phyloP scores from a whole-genome alignment of 2,888 invertebrate genomes.

The Synergus japonicus region DNA sequence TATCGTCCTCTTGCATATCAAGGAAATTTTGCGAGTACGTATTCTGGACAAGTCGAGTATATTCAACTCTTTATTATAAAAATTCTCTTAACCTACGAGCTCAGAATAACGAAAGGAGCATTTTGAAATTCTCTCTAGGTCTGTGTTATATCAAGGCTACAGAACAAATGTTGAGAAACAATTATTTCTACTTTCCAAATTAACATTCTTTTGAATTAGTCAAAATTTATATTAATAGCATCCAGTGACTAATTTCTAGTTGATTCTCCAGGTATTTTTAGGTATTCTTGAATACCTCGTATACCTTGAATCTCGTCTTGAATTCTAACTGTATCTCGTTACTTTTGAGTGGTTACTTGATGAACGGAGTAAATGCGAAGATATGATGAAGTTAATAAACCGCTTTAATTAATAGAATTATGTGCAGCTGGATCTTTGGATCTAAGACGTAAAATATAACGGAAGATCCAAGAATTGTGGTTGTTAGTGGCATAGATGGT shows the following conservation, averaged over 20 bases:
- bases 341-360: not conserved
- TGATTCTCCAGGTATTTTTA: too few relatives aligned
- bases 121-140: not conserved
- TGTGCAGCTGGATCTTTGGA: not conserved
- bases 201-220: too few relatives aligned
- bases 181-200: too few relatives aligned
- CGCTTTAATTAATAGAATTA: conserved; percentile 27
- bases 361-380: not conserved
- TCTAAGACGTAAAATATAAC: conserved; percentile 30
- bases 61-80: conserved; percentile 33
- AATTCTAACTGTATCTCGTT: not conserved
- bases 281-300: too few relatives aligned
- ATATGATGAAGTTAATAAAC: conserved; percentile 6
- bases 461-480: conserved; percentile 15
- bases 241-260: too few relatives aligned
- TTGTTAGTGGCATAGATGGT: not conserved
- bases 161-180: too few relatives aligned
- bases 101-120: not conserved
- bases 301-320: too few relatives aligned
- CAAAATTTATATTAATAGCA: too few relatives aligned
- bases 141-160: too few relatives aligned
- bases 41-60: conserved; percentile 24
- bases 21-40: conserved; percentile 35
- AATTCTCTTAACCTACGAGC: conserved; percentile 24
- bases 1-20: conserved; percentile 20